Base-by-base conservation (phyloP, 2,797 vertebrate species). In the Austrolebias charrua region DNA sequence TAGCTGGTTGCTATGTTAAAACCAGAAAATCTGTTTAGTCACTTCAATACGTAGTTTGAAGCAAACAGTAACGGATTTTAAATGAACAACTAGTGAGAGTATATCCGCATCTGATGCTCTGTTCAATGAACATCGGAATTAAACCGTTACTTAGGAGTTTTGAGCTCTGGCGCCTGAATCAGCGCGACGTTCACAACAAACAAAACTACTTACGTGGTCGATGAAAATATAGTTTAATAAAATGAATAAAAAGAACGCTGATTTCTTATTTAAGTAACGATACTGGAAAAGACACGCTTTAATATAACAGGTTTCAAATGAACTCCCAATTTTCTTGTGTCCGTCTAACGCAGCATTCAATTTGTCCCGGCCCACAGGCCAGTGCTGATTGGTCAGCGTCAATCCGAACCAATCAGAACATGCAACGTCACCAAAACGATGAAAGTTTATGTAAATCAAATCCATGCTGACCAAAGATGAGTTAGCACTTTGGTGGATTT, bases 401-500 rank as follows among this genome's bases (percentile, higher is more conserved):
- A 15, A 19, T 29, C 7, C 10, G 38, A 31, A 28, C 59, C 48
- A 61, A 61, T 61, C 16, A 8, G 12, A 16, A 16, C 10, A 15
- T 0, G 29, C 2, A 0, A 61, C 38, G 38, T 33, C 16, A 61
- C 5, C 1, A 18, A 14, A 9, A 12, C 2, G 5, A 15, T 6
- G 9, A 20, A 20, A 6, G n/a, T 7, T 13, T 29, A n/a, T 8
- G 24, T 31, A 12, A 6, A 31, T n/a, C 14, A 4, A 11, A 45
- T 33, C 35, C 19, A 14, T 35, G 48, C 48, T 52, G 48, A 33
- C 48, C 15, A n/a, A 44, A 52, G 24, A 4, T 52, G 59, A 61
- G 13, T 43, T 31, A 44, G 59, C 59, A 61, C 12, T 61, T 61
- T 19, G n/a, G n/a, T n/a, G n/a, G n/a, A n/a, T n/a, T n/a, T n/a